Conservation (phyloP, 1,140 invertebrate genomes). For the Geopemphigus sp. region DNA sequence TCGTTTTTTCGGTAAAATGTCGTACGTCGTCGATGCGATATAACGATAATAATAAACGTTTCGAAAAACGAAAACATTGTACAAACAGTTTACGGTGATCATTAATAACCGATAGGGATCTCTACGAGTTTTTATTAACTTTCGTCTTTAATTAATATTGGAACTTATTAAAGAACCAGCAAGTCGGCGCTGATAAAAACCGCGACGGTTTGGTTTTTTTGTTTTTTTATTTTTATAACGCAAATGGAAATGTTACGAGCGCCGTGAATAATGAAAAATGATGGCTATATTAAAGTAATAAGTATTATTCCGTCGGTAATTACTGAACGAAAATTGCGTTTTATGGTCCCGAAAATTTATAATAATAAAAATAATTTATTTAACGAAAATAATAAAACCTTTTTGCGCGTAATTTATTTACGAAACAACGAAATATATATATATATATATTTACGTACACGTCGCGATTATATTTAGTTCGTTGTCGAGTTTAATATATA, state of each 20-base stretch:
- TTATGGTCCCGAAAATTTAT: not conserved
- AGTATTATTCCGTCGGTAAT: constrained; percentile 21
- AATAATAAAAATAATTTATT: constrained; percentile 27
- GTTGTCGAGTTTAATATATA: not conserved
- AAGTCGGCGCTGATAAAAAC: constrained; percentile 1
- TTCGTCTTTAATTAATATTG: constrained; percentile 28
- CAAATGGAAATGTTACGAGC: constrained; percentile 2
- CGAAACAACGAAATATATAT: not conserved
- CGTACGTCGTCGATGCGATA: not conserved
- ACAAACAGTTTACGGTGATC: not conserved
- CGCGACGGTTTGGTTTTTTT: too few relatives aligned
- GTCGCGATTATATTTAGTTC: constrained; percentile 29
- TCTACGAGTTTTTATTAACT: constrained; percentile 9
- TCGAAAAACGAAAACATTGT: not conserved
- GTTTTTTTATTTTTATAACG: not conserved
- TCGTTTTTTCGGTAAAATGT: too few relatives aligned
- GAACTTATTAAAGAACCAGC: not conserved
- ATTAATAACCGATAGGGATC: constrained; percentile 16
- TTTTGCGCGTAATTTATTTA: not conserved
- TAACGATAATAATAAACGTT: constrained; percentile 5
- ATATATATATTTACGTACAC: not conserved
- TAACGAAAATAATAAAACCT: constrained; percentile 12
- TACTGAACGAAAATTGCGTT: constrained; percentile 5
- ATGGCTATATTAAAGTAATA: constrained; percentile 19
- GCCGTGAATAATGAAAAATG: constrained; percentile 16